Conservation (phyloP, 1,140 invertebrate species). For the Phenacoccus solenopsis region DNA sequence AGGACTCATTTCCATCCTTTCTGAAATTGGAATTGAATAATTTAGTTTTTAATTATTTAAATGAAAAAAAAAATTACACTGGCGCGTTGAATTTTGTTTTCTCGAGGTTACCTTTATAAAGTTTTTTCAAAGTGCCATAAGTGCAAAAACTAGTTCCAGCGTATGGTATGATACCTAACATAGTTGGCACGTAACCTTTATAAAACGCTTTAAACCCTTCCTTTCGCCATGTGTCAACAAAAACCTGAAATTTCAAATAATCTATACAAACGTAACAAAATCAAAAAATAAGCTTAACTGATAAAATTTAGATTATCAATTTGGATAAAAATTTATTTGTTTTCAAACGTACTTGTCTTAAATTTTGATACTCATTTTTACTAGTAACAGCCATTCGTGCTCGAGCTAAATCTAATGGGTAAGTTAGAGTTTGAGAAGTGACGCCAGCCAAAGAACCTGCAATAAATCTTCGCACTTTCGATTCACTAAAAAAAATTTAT, state of each 20-base stretch:
- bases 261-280: too few relatives aligned
- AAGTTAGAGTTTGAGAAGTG: conserved; percentile 85
- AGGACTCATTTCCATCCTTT: conserved; percentile 32
- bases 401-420: conserved; percentile 89
- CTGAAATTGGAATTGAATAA: conserved; percentile 20
- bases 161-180: conserved; percentile 91
- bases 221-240: conserved; percentile 60
- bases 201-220: conserved; percentile 75
- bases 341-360: conserved; percentile 39
- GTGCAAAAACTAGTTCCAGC: conserved; percentile 96
- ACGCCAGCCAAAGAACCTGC: conserved; percentile 88
- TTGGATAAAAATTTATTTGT: too few relatives aligned
- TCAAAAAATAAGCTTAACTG: too few relatives aligned
- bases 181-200: conserved; percentile 76
- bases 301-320: too few relatives aligned
- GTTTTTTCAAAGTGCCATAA: conserved; percentile 84
- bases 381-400: conserved; percentile 95
- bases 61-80: not conserved
- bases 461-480: conserved; percentile 45
- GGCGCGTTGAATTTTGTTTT: not conserved
- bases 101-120: conserved; percentile 49
- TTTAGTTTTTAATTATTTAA: not conserved
- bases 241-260: conserved; percentile 48
- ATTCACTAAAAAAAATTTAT: not conserved
- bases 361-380: conserved; percentile 50